phyloP scores from a whole-genome alignment of 2,888 invertebrate genomes.

The Formica aserva region DNA sequence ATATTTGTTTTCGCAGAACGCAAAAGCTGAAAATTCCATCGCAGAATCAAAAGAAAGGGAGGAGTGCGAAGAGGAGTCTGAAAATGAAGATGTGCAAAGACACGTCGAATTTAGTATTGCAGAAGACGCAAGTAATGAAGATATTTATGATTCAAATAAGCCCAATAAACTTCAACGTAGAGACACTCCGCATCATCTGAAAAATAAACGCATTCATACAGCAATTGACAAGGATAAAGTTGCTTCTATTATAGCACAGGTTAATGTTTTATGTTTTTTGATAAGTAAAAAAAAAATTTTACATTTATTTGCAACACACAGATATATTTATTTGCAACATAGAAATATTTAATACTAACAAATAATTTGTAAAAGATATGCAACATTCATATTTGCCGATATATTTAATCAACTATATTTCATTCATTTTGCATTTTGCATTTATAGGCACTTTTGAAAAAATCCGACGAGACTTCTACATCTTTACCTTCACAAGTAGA shows the following conservation, averaged over 20 bases:
- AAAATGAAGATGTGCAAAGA: conserved; percentile 88
- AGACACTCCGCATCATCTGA: conserved; percentile 99
- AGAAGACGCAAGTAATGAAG: conserved; percentile 85
- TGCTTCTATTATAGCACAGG: conserved; percentile 90
- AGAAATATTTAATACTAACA: neutral
- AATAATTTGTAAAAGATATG: neutral
- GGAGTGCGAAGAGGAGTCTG: conserved; percentile 87
- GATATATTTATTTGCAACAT: neutral
- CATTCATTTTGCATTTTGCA: conserved; percentile 13
- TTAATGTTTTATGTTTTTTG: conserved; percentile 80
- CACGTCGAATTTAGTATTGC: conserved; percentile 84
- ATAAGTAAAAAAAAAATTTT: conserved; percentile 9
- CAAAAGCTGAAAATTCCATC: conserved; percentile 86
- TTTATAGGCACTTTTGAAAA: conserved; percentile 82
- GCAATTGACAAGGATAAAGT: conserved; percentile 90
- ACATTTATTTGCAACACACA: conserved; percentile 8
- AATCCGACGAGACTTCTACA: conserved; percentile 78
- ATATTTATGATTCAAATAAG: conserved; percentile 86
- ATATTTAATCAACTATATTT: conserved; percentile 37
- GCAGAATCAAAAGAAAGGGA: conserved; percentile 88
- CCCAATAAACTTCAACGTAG: conserved; percentile 93
- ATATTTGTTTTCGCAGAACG: conserved; percentile 77
- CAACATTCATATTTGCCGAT: neutral
- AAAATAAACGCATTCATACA: conserved; percentile 96
- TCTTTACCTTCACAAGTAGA: conserved; percentile 76